Conservation (phyloP, 2,797 vertebrate species). For the Siniperca scherzeri region DNA sequence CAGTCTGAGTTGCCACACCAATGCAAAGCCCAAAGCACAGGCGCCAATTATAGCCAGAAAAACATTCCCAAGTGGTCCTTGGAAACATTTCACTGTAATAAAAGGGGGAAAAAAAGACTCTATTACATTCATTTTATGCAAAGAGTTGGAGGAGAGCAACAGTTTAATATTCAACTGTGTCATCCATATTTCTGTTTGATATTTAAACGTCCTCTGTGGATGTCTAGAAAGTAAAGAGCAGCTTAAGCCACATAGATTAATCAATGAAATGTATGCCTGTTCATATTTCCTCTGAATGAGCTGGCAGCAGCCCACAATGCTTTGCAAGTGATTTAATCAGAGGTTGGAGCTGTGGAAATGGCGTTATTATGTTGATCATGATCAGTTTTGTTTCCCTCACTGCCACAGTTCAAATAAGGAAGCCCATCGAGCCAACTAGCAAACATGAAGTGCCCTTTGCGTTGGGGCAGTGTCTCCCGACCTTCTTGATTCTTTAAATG, state of each 20-base stretch:
- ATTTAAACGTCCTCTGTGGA: slow-evolving; percentile 69
- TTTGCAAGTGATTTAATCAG: slow-evolving; percentile 66
- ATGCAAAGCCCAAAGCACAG: slow-evolving; percentile 50
- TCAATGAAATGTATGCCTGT: slow-evolving; percentile 64
- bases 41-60: slow-evolving; percentile 53
- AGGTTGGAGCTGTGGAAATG: slow-evolving; percentile 48
- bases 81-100: slow-evolving; percentile 60
- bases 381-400: slow-evolving; percentile 50
- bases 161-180: slow-evolving; percentile 69
- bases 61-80: slow-evolving; percentile 59
- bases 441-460: slow-evolving; percentile 38
- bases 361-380: slow-evolving; percentile 62
- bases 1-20: slow-evolving; percentile 39
- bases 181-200: slow-evolving; percentile 79
- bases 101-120: slow-evolving; percentile 38
- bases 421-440: slow-evolving; percentile 14
- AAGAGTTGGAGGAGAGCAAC: slow-evolving; percentile 55
- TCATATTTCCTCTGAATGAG: slow-evolving; percentile 58
- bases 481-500: neutral
- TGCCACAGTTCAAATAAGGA: slow-evolving; percentile 46
- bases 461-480: neutral
- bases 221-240: slow-evolving; percentile 68
- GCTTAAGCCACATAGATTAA: slow-evolving; percentile 71
- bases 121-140: slow-evolving; percentile 63
- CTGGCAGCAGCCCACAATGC: slow-evolving; percentile 59